These are phyloP conservation scores for Nibea coibor DNA, from an alignment of 2,113 vertebrate species.

Conservation along the genomic window DNA sequence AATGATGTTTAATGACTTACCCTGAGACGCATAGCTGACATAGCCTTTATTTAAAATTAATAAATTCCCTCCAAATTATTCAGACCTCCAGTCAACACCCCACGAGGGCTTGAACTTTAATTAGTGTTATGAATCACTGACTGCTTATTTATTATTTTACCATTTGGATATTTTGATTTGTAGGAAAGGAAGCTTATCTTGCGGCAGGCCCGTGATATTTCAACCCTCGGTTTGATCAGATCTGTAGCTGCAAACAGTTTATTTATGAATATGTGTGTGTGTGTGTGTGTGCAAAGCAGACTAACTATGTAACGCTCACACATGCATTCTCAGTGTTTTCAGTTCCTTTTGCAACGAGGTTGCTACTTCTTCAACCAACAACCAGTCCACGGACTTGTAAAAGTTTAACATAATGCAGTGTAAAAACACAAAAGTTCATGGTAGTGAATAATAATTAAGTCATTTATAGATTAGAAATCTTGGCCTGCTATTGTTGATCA, in stretches of 20 bases:
- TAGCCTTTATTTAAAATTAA: constrained; percentile 1
- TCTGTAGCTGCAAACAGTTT: background rate
- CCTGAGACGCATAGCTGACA: background rate
- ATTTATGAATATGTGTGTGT: background rate
- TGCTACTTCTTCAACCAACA: background rate
- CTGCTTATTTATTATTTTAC: background rate
- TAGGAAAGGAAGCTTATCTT: background rate
- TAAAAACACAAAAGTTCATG: background rate
- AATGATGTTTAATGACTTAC: constrained; percentile 11
- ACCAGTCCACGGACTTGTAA: background rate
- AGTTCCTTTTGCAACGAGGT: background rate
- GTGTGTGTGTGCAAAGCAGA: background rate
- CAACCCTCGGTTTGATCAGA: background rate
- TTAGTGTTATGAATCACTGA: constrained; percentile 1
- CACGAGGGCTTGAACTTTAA: background rate
- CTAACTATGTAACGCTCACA: background rate
- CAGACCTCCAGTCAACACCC: constrained; percentile 10
- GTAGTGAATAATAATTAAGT: background rate
- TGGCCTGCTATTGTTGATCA: background rate
- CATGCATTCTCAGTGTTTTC: background rate
- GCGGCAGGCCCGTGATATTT: background rate
- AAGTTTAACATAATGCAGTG: background rate
- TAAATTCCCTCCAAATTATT: constrained; percentile 6
- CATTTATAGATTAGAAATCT: background rate
- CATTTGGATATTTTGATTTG: background rate